phyloP scores from a whole-genome alignment of 2,888 invertebrate genomes.

The Mylabris sibirica region DNA sequence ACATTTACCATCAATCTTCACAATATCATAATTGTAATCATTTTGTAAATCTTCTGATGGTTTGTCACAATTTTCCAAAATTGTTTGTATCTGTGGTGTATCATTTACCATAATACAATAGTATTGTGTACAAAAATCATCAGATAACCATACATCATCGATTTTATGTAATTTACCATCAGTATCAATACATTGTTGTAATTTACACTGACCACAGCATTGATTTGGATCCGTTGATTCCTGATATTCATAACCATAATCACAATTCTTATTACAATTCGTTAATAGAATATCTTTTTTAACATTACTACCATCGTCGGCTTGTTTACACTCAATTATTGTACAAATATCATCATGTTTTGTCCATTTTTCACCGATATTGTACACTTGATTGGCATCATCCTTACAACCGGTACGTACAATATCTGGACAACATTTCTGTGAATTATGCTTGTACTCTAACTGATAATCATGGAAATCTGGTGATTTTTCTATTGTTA shows the following conservation, averaged over 20 bases:
- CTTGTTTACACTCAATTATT: slow-evolving; percentile 63
- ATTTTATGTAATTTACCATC: slow-evolving; percentile 62
- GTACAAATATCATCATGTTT: slow-evolving; percentile 65
- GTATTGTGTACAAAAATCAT: slow-evolving; percentile 70
- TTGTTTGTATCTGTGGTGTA: slow-evolving; percentile 64
- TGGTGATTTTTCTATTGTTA: slow-evolving; percentile 56
- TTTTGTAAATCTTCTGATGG: slow-evolving; percentile 58
- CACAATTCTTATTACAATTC: slow-evolving; percentile 64
- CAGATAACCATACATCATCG: slow-evolving; percentile 68
- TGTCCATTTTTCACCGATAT: slow-evolving; percentile 69
- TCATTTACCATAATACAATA: slow-evolving; percentile 66
- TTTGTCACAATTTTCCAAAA: slow-evolving; percentile 64
- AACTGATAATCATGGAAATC: slow-evolving; percentile 67
- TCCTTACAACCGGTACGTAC: slow-evolving; percentile 68
- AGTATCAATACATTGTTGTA: slow-evolving; percentile 64
- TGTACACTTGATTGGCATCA: slow-evolving; percentile 50
- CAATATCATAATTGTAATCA: slow-evolving; percentile 65
- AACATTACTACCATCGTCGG: slow-evolving; percentile 61
- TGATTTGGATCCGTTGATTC: slow-evolving; percentile 51
- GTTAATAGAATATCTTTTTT: slow-evolving; percentile 65
- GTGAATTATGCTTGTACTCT: slow-evolving; percentile 64
- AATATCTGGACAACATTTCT: slow-evolving; percentile 71
- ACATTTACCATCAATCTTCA: slow-evolving; percentile 64
- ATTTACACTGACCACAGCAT: slow-evolving; percentile 74
- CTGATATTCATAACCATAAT: slow-evolving; percentile 67